Evolutionary conservation across 2,113 vertebrate genomes (phyloP).

Genomic region (Atlantisia rogersi): DNA sequence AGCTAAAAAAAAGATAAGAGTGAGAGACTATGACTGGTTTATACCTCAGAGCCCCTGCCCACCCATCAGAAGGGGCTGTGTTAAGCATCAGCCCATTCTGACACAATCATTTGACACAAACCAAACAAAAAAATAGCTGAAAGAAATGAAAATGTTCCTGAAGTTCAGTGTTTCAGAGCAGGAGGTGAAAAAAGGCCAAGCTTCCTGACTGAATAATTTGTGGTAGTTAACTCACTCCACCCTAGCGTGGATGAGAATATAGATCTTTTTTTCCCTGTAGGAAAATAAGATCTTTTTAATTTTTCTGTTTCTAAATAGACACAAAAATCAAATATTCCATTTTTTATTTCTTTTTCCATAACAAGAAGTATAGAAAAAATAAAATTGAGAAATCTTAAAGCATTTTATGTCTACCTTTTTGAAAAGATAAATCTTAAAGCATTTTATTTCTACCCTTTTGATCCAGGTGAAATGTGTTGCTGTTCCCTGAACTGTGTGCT

Average conservation of each 20-base stretch:
- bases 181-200: fast-evolving
- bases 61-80: neutral
- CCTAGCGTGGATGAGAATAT: neutral
- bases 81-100: neutral
- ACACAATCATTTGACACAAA: neutral
- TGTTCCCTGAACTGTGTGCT: neutral
- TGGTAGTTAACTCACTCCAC: neutral
- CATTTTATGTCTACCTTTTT: neutral
- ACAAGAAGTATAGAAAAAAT: neutral
- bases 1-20: neutral
- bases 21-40: neutral
- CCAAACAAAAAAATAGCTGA: neutral
- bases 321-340: neutral
- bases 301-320: neutral
- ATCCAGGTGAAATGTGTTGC: neutral
- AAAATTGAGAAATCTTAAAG: neutral
- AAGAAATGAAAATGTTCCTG: neutral
- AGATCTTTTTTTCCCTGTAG: neutral
- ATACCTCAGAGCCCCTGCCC: neutral
- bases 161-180: neutral
- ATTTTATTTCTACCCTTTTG: neutral
- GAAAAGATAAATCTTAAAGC: neutral
- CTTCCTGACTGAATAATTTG: neutral
- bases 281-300: neutral
- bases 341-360: neutral